A percentile compares a stretch with the other conserved stretches of the same genome.
Evolutionary conservation across 2,113 vertebrate species (phyloP).

Genomic region (Bos javanicus): DNA sequence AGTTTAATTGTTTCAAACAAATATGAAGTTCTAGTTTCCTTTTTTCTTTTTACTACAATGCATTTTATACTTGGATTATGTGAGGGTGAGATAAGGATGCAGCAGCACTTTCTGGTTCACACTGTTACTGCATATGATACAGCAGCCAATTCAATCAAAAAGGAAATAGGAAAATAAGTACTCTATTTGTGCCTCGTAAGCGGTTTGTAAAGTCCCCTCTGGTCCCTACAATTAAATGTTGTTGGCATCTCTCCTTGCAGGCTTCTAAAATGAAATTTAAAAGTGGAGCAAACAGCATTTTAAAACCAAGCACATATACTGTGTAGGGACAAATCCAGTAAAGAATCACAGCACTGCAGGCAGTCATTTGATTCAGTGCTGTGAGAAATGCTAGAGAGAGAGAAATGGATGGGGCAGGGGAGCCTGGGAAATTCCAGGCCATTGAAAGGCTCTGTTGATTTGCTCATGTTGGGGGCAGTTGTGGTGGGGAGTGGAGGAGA

Average conservation of each 20-base stretch:
- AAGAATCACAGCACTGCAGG: neutral
- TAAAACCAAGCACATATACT: neutral
- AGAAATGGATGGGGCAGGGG: neutral
- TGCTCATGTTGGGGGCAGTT: neutral
- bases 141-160: conserved; percentile 37
- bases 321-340: neutral
- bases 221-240: neutral
- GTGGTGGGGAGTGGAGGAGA: neutral
- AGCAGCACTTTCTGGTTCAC: neutral
- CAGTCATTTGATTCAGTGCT: neutral
- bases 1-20: conserved; percentile 64
- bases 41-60: conserved; percentile 6
- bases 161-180: conserved; percentile 28
- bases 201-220: conserved; percentile 7
- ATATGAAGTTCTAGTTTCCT: conserved; percentile 32
- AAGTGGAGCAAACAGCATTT: conserved; percentile 24
- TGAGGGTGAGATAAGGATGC: conserved; percentile 43
- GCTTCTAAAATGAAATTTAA: conserved; percentile 50
- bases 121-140: neutral
- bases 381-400: neutral
- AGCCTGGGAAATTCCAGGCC: neutral
- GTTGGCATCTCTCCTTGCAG: conserved; percentile 1
- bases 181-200: conserved; percentile 42
- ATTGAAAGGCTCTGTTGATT: neutral
- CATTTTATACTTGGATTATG: conserved; percentile 35